phyloP scores from a whole-genome alignment of 64 coral and sea anemone species.

The Porites lutea region DNA sequence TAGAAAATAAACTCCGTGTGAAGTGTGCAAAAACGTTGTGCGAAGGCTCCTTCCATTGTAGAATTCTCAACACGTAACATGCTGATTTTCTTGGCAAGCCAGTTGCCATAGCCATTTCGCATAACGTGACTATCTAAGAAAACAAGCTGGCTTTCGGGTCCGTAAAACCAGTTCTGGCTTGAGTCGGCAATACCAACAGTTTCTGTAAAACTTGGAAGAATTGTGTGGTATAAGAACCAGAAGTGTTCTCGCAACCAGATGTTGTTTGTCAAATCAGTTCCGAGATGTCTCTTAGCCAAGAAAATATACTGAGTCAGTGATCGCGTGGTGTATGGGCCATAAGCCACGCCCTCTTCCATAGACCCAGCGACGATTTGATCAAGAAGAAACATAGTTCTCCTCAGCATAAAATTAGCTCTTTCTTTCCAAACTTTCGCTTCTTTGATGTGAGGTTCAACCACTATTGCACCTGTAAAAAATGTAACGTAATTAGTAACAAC shows the following conservation, averaged over 20 bases:
- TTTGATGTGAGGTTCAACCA: conserved; percentile 7
- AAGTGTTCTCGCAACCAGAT: conserved; percentile 84
- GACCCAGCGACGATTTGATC: conserved; percentile 84
- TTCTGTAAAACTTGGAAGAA: conserved; percentile 78
- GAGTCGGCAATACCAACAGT: conserved; percentile 91
- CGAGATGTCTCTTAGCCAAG: conserved; percentile 74
- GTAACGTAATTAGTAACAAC: conserved; percentile 91
- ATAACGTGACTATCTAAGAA: conserved; percentile 87
- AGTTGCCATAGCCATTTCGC: conserved; percentile 82
- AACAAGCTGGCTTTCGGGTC: conserved; percentile 83
- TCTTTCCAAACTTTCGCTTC: conserved; percentile 56
- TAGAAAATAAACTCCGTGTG: conserved; percentile 93
- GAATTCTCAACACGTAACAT: conserved; percentile 6
- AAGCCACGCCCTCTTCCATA: conserved; percentile 85
- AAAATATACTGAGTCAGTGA: conserved; percentile 88
- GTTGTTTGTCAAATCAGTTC: conserved; percentile 55
- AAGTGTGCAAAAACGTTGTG: conserved; percentile 64
- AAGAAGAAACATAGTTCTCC: conserved; percentile 78
- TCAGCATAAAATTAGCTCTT: conserved; percentile 66
- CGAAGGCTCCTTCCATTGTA: neutral
- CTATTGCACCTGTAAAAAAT: conserved; percentile 71
- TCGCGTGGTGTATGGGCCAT: conserved; percentile 81
- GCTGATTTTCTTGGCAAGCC: conserved; percentile 76
- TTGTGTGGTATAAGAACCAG: conserved; percentile 81
- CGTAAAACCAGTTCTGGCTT: conserved; percentile 88